Evolutionary conservation across 2,113 vertebrate genomes (phyloP), one percentile per base, ranked within the genome.

Genomic region (Aphelocoma coerulescens): DNA sequence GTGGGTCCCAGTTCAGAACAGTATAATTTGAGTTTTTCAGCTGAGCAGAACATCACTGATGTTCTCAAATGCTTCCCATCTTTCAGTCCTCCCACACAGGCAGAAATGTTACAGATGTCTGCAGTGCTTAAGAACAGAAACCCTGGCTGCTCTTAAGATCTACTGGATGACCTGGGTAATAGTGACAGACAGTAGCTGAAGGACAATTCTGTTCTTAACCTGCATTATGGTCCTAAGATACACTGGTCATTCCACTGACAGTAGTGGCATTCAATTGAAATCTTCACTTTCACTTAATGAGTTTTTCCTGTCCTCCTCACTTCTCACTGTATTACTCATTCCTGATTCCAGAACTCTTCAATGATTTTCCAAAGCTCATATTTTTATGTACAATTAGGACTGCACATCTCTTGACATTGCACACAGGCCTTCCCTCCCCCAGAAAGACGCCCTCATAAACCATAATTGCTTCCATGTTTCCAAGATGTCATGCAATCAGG

Each of bases 41-140:
- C 98, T 98, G 90, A 97, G 79, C 33, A 65, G 68, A 82, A 46
- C 23, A 91, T 51, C 62, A 57, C 10, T 30, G 62, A 81, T 68
- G 13, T 75, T 92, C 58, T 68, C 62, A 95, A 89, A 91, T 27
- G 33, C 22, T 15, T 91, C 33, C 27, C 9, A 78, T 92, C 62
- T 72, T 83, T 72, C 69, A 78, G 51, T 82, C 66, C 62, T 89
- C 49, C 71, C 54, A 82, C 85, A 89, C 11, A 58, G 23, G 66
- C 44, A 89, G 48, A 84, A 75, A 92, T 7, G 2, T 74, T 81
- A 80, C 2, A 63, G 48, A 46, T 79, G 18, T 51, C 54, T 92
- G 44, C 49, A 82, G 32, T 22, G 32, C 49, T 68, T 52, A 84
- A 61, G 20, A 84, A 82, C 7, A 88, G 62, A 43, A 81, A 71